These are phyloP conservation scores for Ovibos moschatus DNA, from an alignment of 2,113 vertebrate genomes.

Conservation along the genomic window DNA sequence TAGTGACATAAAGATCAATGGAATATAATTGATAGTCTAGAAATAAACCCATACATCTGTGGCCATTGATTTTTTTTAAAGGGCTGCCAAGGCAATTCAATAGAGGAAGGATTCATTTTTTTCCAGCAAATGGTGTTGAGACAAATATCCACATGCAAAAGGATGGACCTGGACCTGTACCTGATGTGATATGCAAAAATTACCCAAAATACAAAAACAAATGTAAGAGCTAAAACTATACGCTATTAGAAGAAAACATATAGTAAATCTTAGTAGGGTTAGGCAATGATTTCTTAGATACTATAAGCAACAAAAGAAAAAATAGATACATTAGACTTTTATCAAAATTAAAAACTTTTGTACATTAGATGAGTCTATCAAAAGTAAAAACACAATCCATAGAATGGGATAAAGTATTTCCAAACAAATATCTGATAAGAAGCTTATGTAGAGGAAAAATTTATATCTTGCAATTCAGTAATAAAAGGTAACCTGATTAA, in stretches of 20 bases:
- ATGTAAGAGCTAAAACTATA: not conserved
- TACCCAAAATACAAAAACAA: not conserved
- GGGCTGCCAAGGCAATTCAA: not conserved
- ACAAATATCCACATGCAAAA: not conserved
- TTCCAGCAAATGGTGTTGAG: not conserved
- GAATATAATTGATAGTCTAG: not conserved
- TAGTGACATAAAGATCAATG: not conserved
- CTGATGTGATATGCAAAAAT: not conserved
- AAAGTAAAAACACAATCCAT: not conserved
- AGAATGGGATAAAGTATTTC: not conserved
- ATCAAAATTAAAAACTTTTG: not conserved
- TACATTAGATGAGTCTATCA: not conserved
- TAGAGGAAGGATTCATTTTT: not conserved
- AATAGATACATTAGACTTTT: not conserved
- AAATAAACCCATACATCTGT: not conserved
- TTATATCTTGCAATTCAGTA: not conserved
- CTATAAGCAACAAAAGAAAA: not conserved
- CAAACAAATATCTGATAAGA: not conserved
- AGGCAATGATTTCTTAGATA: not conserved
- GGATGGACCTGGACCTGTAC: not conserved
- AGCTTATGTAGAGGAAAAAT: not conserved
- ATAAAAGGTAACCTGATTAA: not conserved
- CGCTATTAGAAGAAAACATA: not conserved
- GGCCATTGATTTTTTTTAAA: not conserved
- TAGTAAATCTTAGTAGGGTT: not conserved